phyloP scores from a whole-genome alignment of 2,888 invertebrate species.

The Heliconius erato region DNA sequence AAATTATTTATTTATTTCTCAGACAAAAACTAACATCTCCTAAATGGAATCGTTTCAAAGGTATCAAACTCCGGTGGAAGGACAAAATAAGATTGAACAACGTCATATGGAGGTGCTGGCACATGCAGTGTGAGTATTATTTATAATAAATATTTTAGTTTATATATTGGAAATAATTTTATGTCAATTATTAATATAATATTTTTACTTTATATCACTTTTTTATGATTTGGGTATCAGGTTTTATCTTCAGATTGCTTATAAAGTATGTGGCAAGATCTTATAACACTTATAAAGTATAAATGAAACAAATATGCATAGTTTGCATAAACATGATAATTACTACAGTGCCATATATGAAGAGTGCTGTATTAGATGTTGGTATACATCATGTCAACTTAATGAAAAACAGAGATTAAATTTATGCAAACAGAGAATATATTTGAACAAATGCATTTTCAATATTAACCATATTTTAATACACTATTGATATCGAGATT shows the following conservation, averaged over 20 bases:
- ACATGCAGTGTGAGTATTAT: conserved; percentile 95
- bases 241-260: not conserved
- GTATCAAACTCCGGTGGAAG: conserved; percentile 98
- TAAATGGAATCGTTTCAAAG: conserved; percentile 99
- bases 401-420: too few species aligned
- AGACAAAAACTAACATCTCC: conserved; percentile 99
- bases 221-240: not conserved
- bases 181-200: not conserved
- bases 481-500: not conserved
- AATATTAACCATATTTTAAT: not conserved
- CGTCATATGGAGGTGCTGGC: conserved; percentile 99
- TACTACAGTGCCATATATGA: not conserved
- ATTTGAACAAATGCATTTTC: not conserved
- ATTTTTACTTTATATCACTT: not conserved
- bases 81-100: conserved; percentile 99
- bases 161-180: not conserved
- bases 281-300: not conserved
- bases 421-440: too few species aligned
- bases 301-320: not conserved
- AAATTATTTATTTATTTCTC: conserved; percentile 72
- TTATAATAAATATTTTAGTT: not conserved
- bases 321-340: too few species aligned
- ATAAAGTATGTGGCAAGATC: not conserved
- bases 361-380: not conserved
- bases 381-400: not conserved